Evolutionary conservation across 1,140 invertebrate genomes (phyloP), one percentile per base, ranked within the genome.

Genomic region (Tetragnatha versicolor): DNA sequence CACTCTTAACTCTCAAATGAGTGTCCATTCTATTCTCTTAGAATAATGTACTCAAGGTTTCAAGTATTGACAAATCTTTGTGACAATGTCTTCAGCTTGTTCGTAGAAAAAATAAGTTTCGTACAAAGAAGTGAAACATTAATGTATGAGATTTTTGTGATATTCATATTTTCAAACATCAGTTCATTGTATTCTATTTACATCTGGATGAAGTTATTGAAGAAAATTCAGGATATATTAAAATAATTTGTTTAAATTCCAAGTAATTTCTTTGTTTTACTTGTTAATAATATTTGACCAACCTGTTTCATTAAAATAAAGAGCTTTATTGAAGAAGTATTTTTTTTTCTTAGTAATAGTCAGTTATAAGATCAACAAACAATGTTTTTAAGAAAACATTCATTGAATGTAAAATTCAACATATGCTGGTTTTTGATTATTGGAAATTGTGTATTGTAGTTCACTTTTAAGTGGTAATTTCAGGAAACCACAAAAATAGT

Each of bases 211-310:
- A 53, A 58, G 29, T 33, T 58, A 35, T 20, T 33, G 14, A 6
- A 58, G 27, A 33, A 31, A 9, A 33, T 12, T 2, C 20, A 10
- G 31, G 31, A 58, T 58, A n/a, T n/a, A n/a, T 58, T 58, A 58
- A 58, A 58, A 33, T 58, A n/a, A 3, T 58, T 7, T 31, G 31
- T 58, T 20, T 9, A 33, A 33, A 9, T 58, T 33, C 35, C n/a
- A 58, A 33, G n/a, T 33, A 12, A 58, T 58, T 58, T 58, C 31
- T 33, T 20, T 58, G 55, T 58, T 58, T 33, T 58, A 31, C 35
- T 58, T 58, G 29, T 58, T 58, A n/a, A 58, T 58, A 33, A 58
- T 33, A 33, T 42, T 7, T 42, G 12, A 7, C 9, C 6, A 51
- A 51, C 10, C 9, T 58, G 27, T 58, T 31, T 58, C 10, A 33